phyloP scores from a whole-genome alignment of 2,888 invertebrate genomes.

The Subacronicta megacephala region DNA sequence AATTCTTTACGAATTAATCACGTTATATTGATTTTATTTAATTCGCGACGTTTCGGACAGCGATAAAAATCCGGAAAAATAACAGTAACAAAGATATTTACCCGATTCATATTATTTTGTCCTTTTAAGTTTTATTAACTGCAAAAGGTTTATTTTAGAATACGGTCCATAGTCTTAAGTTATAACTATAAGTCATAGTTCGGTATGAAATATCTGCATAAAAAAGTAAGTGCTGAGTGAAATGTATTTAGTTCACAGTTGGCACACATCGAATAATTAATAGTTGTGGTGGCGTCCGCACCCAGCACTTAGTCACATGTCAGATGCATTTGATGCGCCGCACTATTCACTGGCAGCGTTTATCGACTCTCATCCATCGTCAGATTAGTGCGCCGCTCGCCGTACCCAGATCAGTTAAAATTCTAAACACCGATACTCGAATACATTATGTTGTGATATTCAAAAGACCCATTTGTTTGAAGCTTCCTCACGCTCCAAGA shows the following conservation, averaged over 20 bases:
- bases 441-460: conserved; percentile 39
- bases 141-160: too few relatives aligned
- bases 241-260: conserved; percentile 60
- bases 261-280: conserved; percentile 69
- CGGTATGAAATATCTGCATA: background rate
- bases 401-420: conserved; percentile 45
- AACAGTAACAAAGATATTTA: too few relatives aligned
- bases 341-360: conserved; percentile 71
- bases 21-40: too few relatives aligned
- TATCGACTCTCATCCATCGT: conserved; percentile 71
- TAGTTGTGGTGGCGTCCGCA: conserved; percentile 71
- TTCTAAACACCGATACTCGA: conserved; percentile 42
- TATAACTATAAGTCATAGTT: too few relatives aligned
- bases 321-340: conserved; percentile 72
- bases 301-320: conserved; percentile 81
- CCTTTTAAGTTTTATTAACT: too few relatives aligned
- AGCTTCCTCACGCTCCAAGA: conserved; percentile 66
- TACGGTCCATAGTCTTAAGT: too few relatives aligned
- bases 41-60: too few relatives aligned
- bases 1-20: too few relatives aligned
- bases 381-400: conserved; percentile 68
- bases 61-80: too few relatives aligned
- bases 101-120: too few relatives aligned
- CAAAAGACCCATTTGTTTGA: conserved; percentile 53
- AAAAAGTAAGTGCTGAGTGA: conserved; percentile 36